These are phyloP conservation scores for Notodonta ziczac DNA, from an alignment of 2,888 invertebrate species.

Conservation along the genomic window DNA sequence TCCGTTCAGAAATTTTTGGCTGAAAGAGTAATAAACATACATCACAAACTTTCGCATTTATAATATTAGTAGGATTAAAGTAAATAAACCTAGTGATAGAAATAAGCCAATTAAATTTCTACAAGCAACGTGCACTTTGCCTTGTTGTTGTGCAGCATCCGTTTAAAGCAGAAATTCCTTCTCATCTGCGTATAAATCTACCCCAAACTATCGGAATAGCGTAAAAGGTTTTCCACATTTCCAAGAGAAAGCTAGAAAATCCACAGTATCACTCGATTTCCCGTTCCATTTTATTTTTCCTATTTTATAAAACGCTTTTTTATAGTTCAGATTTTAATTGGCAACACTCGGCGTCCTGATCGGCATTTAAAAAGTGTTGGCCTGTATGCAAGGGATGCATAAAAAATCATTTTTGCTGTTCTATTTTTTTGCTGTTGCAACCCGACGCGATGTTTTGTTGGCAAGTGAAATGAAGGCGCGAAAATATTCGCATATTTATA, in stretches of 20 bases:
- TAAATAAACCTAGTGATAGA: too few species aligned
- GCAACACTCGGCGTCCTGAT: conserved; percentile 21
- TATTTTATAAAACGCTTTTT: conserved; percentile 10
- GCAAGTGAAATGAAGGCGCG: conserved; percentile 14
- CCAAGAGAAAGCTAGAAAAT: conserved; percentile 20
- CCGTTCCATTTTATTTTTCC: conserved; percentile 16
- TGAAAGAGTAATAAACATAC: too few species aligned
- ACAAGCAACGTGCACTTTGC: background rate
- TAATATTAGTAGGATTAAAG: too few species aligned
- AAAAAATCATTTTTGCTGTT: conserved; percentile 5
- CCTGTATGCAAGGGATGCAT: conserved; percentile 21
- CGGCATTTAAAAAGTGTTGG: conserved; percentile 20
- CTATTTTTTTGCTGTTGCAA: conserved; percentile 11
- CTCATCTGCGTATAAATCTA: conserved; percentile 33
- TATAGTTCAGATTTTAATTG: conserved; percentile 27
- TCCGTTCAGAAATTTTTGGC: too few species aligned
- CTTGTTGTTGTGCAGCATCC: conserved; percentile 10
- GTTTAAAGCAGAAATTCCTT: conserved; percentile 22
- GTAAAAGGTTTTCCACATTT: conserved; percentile 29
- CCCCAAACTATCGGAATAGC: conserved; percentile 12
- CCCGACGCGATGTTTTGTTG: conserved; percentile 11
- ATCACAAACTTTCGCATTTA: too few species aligned
- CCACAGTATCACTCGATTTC: conserved; percentile 25
- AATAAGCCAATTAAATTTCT: too few species aligned
- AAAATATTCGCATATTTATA: conserved; percentile 18